Conservation (phyloP, 1,140 invertebrate species). For the Drosophila murphyi region DNA sequence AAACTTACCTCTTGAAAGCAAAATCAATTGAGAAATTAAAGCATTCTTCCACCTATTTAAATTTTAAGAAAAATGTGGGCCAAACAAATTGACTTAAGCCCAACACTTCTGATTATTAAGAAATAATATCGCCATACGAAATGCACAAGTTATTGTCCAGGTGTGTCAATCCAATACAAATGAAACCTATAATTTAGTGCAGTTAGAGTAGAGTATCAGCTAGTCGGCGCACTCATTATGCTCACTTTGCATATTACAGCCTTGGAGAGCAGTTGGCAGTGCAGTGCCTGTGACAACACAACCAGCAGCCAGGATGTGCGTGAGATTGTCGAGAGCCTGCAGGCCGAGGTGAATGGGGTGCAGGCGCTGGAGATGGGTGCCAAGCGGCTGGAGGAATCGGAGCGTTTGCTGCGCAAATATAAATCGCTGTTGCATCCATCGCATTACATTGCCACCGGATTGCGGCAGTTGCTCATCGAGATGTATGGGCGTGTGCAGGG, state of each 20-base stretch:
- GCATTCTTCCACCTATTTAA: too few relatives aligned
- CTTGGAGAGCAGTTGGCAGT: constrained; percentile 90
- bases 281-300: constrained; percentile 88
- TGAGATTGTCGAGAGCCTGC: constrained; percentile 87
- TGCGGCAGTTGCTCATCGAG: constrained; percentile 89
- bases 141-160: too few relatives aligned
- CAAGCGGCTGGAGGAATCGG: constrained; percentile 79
- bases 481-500: constrained; percentile 90
- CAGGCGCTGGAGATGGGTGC: constrained; percentile 84
- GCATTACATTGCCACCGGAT: constrained; percentile 88
- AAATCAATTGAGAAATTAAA: too few relatives aligned
- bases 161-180: too few relatives aligned
- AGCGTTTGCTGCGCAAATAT: constrained; percentile 87
- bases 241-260: constrained; percentile 38
- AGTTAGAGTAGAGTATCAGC: too few relatives aligned
- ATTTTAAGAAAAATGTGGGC: too few relatives aligned
- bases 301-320: constrained; percentile 87
- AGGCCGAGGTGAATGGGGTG: constrained; percentile 86
- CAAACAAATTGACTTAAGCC: too few relatives aligned
- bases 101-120: too few relatives aligned
- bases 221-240: too few relatives aligned
- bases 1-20: too few relatives aligned
- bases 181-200: too few relatives aligned
- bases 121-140: too few relatives aligned
- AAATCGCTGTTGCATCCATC: constrained; percentile 89